Percentiles rank a stretch among this genome's conserved stretches.
These are phyloP conservation scores for Stratiolaelaps scimitus DNA, from an alignment of 1,140 invertebrate genomes.

Conservation along the genomic window DNA sequence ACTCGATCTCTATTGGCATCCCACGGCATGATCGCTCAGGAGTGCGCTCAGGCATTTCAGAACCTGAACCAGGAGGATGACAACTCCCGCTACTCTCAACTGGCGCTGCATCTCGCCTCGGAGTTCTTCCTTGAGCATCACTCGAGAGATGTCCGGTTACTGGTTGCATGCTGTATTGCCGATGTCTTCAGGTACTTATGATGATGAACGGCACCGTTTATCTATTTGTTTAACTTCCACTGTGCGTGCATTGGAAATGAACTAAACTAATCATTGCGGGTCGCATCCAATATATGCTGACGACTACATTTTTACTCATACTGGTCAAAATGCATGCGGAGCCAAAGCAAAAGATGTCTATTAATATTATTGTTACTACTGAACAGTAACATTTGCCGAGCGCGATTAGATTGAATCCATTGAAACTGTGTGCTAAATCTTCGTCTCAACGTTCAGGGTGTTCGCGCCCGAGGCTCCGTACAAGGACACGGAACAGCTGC, in stretches of 20 bases:
- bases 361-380: too few relatives aligned
- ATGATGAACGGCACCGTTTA: too few relatives aligned
- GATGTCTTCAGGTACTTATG: conserved; percentile 57
- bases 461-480: conserved; percentile 97
- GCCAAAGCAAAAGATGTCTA: too few relatives aligned
- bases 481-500: conserved; percentile 82
- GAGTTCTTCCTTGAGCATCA: conserved; percentile 79
- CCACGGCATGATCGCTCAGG: conserved; percentile 13
- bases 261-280: too few relatives aligned
- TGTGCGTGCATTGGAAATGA: too few relatives aligned
- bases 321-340: too few relatives aligned
- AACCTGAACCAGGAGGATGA: conserved; percentile 92
- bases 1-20: not conserved
- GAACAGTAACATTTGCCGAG: too few relatives aligned
- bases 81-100: conserved; percentile 78
- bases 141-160: conserved; percentile 79
- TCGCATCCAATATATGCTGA: too few relatives aligned
- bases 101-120: conserved; percentile 77
- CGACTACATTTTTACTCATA: too few relatives aligned
- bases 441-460: conserved; percentile 48
- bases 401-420: too few relatives aligned
- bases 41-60: conserved; percentile 70
- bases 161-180: conserved; percentile 92
- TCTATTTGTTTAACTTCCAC: too few relatives aligned
- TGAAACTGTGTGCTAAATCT: too few relatives aligned